Conservation (phyloP, 2,113 vertebrate species). For the Noturus placidus region DNA sequence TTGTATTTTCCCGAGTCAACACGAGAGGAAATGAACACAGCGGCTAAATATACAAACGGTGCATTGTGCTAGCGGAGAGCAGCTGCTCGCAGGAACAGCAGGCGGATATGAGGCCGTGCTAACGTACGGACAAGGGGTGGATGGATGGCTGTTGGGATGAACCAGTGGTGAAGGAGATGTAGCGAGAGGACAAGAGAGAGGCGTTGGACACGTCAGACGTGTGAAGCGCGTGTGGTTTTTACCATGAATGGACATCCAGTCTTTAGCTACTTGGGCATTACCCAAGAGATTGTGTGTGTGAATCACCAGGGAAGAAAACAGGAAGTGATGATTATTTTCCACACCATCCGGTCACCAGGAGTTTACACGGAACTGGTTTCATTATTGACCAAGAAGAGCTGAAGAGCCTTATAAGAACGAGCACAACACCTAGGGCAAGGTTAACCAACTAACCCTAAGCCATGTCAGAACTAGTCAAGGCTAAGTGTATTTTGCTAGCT, state of each 20-base stretch:
- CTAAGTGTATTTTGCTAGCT: neutral
- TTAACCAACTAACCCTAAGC: neutral
- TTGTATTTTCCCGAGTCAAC: constrained; percentile 70
- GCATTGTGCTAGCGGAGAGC: constrained; percentile 65
- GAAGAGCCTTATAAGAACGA: neutral
- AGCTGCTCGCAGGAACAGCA: constrained; percentile 62
- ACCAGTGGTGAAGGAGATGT: constrained; percentile 36
- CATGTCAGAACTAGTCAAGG: neutral
- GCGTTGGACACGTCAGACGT: neutral
- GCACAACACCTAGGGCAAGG: neutral
- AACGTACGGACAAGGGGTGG: constrained; percentile 29
- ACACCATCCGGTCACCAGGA: neutral
- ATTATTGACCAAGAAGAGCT: neutral
- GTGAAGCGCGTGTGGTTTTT: neutral
- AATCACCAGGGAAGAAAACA: constrained; percentile 51
- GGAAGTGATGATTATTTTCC: constrained; percentile 50
- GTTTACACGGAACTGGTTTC: constrained; percentile 26
- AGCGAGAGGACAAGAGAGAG: neutral
- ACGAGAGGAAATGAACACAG: constrained; percentile 69
- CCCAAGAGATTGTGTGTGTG: neutral
- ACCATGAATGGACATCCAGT: constrained; percentile 14
- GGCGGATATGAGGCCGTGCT: constrained; percentile 51
- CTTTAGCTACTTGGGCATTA: neutral
- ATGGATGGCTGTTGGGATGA: constrained; percentile 32
- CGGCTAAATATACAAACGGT: constrained; percentile 72